Base-by-base conservation (phyloP, 64 coral and sea anemone genomes). In the Actinia equina region DNA sequence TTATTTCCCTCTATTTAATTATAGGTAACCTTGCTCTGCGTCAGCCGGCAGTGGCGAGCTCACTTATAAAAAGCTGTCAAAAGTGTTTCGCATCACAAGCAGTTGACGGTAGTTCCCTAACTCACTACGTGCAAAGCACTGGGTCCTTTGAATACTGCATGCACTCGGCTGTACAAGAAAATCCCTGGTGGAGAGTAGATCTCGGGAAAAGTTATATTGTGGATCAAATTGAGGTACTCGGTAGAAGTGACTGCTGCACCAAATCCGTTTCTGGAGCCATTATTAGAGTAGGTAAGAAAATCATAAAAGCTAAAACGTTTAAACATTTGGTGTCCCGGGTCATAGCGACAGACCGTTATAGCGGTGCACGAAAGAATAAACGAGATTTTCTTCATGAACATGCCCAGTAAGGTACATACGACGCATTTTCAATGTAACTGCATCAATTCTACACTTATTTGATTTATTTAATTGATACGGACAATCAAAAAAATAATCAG, bases 111-210 rank as follows among this genome's bases (percentile, higher is more conserved):
- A 65, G 22, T 65, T 23, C 62, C 18, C 0, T 3, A 65, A 23
- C 62, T 6, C 3, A n/a, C 18, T 10, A 12, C 2, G 22, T 22
- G 22, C 18, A 65, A 65, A 2, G 0, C 19, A 1, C 22, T 20
- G 46, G 2, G 4, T 6, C 4, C 4, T 49, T 69, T 8, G 69
- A 18, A 74, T 11, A 23, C 22, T 88, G 87, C 45, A 53, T 76
- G 4, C 77, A 88, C 22, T 59, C 87, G 53, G 2, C 1, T 22
- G 1, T 0, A 6, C 51, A 82, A 57, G 45, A 13, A 17, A 20
- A 82, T 80, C 87, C 87, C 3, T 89, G 87, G 87, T 89, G 87
- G 87, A 60, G 77, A 52, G 87, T 89, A 17, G 87, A 89, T 51
- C 77, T 89, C n/a, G 87, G 87, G 0, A 58, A 77, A 22, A 89